A percentile compares a stretch with the other conserved stretches of the same genome.
Conservation (phyloP, 2,888 invertebrate species). For the Iselma pallidipennis region DNA sequence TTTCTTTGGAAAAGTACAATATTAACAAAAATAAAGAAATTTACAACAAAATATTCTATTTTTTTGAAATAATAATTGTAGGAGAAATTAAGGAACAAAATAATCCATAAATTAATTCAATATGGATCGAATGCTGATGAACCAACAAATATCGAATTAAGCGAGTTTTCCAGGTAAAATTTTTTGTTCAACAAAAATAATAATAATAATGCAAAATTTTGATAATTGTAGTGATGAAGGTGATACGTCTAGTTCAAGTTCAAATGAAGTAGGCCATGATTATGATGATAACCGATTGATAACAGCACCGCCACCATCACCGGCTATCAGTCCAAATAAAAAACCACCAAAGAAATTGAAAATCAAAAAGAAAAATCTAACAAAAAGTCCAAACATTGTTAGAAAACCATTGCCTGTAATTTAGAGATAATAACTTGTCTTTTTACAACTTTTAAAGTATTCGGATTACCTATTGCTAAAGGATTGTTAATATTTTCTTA, state of each 20-base stretch:
- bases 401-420: constrained; percentile 64
- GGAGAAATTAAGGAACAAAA: constrained; percentile 79
- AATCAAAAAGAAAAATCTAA: constrained; percentile 33
- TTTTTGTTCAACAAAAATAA: too few relatives aligned
- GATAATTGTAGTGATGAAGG: constrained; percentile 75
- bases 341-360: constrained; percentile 29
- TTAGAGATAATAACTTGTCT: neutral
- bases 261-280: constrained; percentile 60
- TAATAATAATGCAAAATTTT: too few relatives aligned
- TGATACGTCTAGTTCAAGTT: constrained; percentile 70
- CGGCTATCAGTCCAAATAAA: constrained; percentile 60
- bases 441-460: neutral
- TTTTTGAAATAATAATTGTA: constrained; percentile 48
- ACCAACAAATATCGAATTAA: constrained; percentile 81
- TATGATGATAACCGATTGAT: constrained; percentile 49
- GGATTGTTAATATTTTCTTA: constrained; percentile 6
- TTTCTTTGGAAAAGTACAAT: constrained; percentile 1
- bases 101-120: constrained; percentile 75
- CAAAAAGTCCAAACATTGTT: constrained; percentile 52
- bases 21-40: neutral
- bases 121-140: constrained; percentile 89
- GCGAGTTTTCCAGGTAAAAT: constrained; percentile 83
- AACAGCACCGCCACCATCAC: constrained; percentile 73
- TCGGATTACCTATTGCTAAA: constrained; percentile 12
- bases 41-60: neutral